Evolutionary conservation across 2,113 vertebrate genomes (phyloP).

Genomic region (Haemorhous mexicanus): DNA sequence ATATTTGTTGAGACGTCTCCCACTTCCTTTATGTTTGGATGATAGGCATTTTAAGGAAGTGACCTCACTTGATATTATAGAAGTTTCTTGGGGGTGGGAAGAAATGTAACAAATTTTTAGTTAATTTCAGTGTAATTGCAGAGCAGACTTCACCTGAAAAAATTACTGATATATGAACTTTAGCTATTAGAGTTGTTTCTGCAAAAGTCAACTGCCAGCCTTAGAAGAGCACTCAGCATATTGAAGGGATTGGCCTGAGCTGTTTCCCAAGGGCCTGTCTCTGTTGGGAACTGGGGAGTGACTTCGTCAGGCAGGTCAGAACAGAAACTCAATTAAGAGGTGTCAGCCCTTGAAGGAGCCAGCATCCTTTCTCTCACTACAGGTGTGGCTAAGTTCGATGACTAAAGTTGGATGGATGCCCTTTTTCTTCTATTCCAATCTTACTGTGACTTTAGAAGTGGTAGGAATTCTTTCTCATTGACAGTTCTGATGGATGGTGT

Average conservation of each 20-base stretch:
- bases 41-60: background rate
- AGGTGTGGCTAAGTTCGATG: background rate
- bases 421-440: background rate
- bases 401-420: background rate
- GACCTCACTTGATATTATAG: background rate
- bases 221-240: background rate
- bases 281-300: background rate
- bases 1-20: background rate
- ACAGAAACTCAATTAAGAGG: background rate
- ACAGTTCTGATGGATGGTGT: background rate
- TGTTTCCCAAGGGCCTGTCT: background rate
- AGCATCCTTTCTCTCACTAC: background rate
- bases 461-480: background rate
- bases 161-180: background rate
- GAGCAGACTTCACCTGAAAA: background rate
- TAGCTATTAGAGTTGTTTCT: background rate
- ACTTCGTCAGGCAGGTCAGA: background rate
- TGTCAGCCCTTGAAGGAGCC: background rate
- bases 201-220: background rate
- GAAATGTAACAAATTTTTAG: background rate
- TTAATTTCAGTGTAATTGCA: background rate
- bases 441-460: background rate
- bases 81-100: background rate
- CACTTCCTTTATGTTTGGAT: background rate
- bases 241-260: background rate